Base-by-base conservation (phyloP, 2,888 invertebrate genomes). In the Mycalesis mineus region DNA sequence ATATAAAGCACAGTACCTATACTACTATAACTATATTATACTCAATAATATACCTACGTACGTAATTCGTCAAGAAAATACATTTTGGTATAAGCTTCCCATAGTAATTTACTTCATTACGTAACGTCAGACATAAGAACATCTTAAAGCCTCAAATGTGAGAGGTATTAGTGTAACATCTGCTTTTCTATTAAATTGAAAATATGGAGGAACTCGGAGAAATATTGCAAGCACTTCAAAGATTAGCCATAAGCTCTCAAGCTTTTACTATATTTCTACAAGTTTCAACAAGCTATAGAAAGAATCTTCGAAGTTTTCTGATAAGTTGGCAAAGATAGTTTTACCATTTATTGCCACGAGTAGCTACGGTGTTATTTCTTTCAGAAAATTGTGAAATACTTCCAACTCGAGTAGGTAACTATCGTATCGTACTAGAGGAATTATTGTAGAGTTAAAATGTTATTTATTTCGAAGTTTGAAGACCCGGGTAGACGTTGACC, bases 211-310 rank as follows among this genome's bases (percentile, higher is more conserved):
- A 8, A 29, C 29, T 45, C 13, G 13, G 14, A 29, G 13, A 44
- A 45, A 45, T 14, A 45, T 45, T 45, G 29, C 29, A 45, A 45
- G 45, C 13, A 29, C 29, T 29, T 45, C 13, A 14, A 45, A 29
- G 45, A 31, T 45, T 45, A 45, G 29, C 45, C 29, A 9, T 45
- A 45, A 45, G 45, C 45, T 45, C 45, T 45, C 45, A 45, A 45
- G 45, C 45, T 28, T 45, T 45, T 45, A 45, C 45, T 14, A 31
- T 45, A 31, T 45, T 45, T 45, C 29, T 31, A 45, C 14, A 45
- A 45, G 45, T 45, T 45, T 45, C 29, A 45, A 45, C 14, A 45
- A 45, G 29, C 29, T 45, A 29, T 8, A 45, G 13, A 29, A 9
- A 9, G 29, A 9, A 45, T 28, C 14, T 45, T 29, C 29, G 14